phyloP scores from a whole-genome alignment of 2,113 vertebrate species.

The Clarias magur region DNA sequence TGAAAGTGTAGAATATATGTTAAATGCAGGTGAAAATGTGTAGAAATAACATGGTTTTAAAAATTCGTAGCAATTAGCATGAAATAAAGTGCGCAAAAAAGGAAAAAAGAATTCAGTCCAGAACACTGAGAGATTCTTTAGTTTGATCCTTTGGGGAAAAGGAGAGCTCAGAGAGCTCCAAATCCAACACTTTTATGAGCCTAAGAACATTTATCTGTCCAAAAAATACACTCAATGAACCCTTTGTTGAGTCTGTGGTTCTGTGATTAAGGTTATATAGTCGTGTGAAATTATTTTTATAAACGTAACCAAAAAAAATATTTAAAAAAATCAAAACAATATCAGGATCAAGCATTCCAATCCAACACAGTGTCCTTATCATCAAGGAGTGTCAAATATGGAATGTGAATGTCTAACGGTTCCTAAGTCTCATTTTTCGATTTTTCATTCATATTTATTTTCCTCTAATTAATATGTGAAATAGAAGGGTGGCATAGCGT shows the following conservation, averaged over 20 bases:
- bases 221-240: not conserved
- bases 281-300: not conserved
- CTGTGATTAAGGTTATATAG: not conserved
- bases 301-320: not conserved
- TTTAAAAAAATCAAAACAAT: not conserved
- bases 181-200: not conserved
- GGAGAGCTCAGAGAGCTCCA: not conserved
- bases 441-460: too few species aligned
- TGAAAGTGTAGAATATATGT: not conserved
- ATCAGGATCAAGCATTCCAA: not conserved
- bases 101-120: not conserved
- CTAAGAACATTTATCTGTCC: not conserved
- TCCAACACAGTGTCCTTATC: not conserved
- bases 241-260: not conserved
- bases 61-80: not conserved
- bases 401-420: not conserved
- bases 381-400: too few species aligned
- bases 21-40: not conserved
- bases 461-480: too few species aligned
- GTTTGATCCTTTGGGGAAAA: not conserved
- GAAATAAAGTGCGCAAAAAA: not conserved
- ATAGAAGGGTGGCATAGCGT: too few species aligned
- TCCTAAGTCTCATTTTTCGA: not conserved
- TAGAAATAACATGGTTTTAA: not conserved
- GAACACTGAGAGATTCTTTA: not conserved